Evolutionary conservation across 2,797 vertebrate species (phyloP).

Genomic region (Thunnus albacares): DNA sequence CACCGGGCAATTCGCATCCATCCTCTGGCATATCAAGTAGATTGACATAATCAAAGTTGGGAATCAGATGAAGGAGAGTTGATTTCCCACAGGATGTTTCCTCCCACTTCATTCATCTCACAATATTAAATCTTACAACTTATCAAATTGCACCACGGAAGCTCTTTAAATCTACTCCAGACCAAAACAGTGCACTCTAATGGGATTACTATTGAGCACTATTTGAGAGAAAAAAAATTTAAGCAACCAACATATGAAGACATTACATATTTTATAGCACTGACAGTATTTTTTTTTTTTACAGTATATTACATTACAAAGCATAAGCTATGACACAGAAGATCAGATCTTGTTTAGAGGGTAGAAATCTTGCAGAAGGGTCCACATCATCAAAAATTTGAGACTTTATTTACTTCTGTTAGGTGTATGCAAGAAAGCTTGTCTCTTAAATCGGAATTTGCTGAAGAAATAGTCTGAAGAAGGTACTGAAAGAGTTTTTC

Average conservation of each 20-base stretch:
- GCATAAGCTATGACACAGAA: not conserved
- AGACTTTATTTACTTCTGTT: too few species aligned
- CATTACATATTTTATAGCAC: not conserved
- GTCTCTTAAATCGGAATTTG: too few species aligned
- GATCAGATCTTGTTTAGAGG: not conserved
- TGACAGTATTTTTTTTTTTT: not conserved
- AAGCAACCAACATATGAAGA: not conserved
- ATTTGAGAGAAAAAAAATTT: not conserved
- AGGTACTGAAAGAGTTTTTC: too few species aligned
- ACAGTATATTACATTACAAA: not conserved
- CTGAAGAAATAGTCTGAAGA: too few species aligned
- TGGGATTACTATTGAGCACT: conserved; percentile 20
- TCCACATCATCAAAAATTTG: too few species aligned
- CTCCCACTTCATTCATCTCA: conserved; percentile 27
- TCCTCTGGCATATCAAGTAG: conserved; percentile 10
- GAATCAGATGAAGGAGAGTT: conserved; percentile 43
- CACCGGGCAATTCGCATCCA: conserved; percentile 6
- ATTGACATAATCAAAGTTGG: conserved; percentile 51
- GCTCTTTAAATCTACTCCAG: conserved; percentile 38
- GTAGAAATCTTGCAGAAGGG: not conserved
- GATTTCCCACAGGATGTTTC: conserved; percentile 53
- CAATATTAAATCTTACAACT: conserved; percentile 17
- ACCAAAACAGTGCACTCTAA: conserved; percentile 15
- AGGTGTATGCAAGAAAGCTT: too few species aligned
- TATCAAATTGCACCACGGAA: conserved; percentile 18